phyloP scores from a whole-genome alignment of 2,113 vertebrate species.

The Aix galericulata region DNA sequence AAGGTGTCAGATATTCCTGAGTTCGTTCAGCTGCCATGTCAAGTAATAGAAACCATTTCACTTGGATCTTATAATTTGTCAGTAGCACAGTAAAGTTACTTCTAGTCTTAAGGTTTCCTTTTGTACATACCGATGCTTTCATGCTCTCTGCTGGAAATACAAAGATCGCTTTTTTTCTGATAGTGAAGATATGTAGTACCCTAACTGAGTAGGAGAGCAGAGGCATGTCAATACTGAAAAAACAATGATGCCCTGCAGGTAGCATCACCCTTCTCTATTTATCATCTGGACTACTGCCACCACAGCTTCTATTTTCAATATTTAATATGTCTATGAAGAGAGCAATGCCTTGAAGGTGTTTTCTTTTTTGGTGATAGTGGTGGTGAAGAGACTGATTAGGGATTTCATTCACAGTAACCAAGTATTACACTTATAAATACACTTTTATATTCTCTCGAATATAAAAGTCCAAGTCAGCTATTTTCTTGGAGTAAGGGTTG shows the following conservation, averaged over 20 bases:
- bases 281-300: not conserved
- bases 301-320: not conserved
- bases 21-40: not conserved
- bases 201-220: not conserved
- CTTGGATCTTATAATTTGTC: not conserved
- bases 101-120: not conserved
- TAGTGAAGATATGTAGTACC: not conserved
- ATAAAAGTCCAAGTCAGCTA: not conserved
- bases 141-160: not conserved
- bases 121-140: not conserved
- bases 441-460: not conserved
- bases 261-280: not conserved
- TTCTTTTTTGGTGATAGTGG: rapidly evolving
- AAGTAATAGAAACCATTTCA: not conserved
- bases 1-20: not conserved
- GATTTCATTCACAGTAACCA: not conserved
- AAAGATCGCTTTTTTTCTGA: not conserved
- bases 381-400: not conserved
- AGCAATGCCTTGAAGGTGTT: not conserved
- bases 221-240: not conserved
- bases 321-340: not conserved
- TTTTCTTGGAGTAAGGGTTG: not conserved
- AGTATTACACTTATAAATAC: not conserved
- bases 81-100: not conserved
- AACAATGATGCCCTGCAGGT: not conserved